Conservation (phyloP, 2,797 vertebrate genomes). For the Eulemur albifrons region DNA sequence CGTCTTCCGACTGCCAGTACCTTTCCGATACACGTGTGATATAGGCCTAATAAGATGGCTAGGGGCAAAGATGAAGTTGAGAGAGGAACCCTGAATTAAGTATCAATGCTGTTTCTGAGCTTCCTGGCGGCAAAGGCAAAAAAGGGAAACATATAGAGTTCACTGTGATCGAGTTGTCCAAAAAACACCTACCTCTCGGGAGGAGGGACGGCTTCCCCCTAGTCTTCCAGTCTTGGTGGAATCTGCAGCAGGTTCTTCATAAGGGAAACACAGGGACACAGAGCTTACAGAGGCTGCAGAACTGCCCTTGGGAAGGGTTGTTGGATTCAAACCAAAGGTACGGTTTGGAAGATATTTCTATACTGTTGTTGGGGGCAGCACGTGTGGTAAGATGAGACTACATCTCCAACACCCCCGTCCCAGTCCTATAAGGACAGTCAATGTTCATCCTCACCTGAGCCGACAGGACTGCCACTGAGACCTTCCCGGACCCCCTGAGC, state of each 20-base stretch:
- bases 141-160: not conserved
- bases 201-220: not conserved
- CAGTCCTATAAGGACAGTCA: accelerated
- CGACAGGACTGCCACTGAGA: accelerated
- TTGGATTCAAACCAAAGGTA: not conserved
- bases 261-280: not conserved
- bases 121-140: slow-evolving; percentile 37
- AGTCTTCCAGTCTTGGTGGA: not conserved
- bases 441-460: accelerated
- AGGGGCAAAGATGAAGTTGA: not conserved
- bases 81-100: not conserved
- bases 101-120: not conserved
- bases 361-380: not conserved
- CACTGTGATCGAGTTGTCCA: not conserved
- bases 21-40: accelerated
- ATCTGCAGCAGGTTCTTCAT: not conserved
- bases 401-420: accelerated
- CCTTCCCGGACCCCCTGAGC: not conserved
- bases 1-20: not conserved
- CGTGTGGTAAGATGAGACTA: accelerated
- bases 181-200: not conserved
- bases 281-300: not conserved
- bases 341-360: not conserved
- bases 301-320: not conserved
- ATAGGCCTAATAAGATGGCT: not conserved